Evolutionary conservation across 2,888 invertebrate genomes (phyloP), one percentile per base, ranked within the genome.

Genomic region (Gnatocerus cornutus): DNA sequence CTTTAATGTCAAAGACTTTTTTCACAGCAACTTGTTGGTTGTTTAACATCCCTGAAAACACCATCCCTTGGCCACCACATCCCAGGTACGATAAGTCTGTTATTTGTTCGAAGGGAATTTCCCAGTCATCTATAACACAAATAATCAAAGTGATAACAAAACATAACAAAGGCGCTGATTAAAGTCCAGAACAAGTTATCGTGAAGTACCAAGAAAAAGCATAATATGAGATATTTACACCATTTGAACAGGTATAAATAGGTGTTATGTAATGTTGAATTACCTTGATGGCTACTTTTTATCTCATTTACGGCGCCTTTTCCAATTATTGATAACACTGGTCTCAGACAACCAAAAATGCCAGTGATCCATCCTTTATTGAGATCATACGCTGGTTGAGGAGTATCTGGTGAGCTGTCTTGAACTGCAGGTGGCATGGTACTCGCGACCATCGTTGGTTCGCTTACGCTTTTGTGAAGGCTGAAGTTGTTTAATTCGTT

Each of bases 31-130:
- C 96, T 78, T 91, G 91, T 83, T 95, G 93, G 70, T 91, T 93
- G 73, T 89, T 90, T 69, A 96, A 87, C 78, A 89, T 92, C 0
- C 97, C 98, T 61, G 93, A 92, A 85, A 95, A 98, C 0, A 99
- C 98, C 0, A 96, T 94, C 3, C 98, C 98, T 84, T 99, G 98
- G 3, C 98, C 97, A 0, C 99, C 99, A 68, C 96, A 94, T 0
- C 98, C 98, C 62, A 99, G 86, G 91, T 95, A 98, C 79, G 94
- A 90, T 63, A 98, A 87, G 78, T 97, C 94, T 59, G 90, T 93
- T 73, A 99, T 95, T 12, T 91, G 88, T 81, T 98, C 97, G 85
- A 97, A 97, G 0, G 96, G 93, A 71, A 98, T 95, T 85, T 98
- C 97, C 98, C 98, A 98, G 77, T 94, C 92, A 84, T 96, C 96